Base-by-base conservation (phyloP, 2,888 invertebrate genomes). In the Perithous albicinctus region DNA sequence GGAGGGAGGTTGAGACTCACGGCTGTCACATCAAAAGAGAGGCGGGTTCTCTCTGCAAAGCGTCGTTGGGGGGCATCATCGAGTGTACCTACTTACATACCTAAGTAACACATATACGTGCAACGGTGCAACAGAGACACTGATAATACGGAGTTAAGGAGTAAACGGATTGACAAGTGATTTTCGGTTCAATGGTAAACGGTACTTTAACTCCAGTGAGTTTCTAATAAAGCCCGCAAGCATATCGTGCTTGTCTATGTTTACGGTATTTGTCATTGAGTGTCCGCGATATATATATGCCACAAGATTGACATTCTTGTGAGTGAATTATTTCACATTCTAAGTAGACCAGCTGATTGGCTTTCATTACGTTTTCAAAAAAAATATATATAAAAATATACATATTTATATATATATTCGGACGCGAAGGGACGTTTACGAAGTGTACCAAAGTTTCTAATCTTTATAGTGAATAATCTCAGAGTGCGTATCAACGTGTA, bases 321-420 rank as follows among this genome's bases (percentile, higher is more conserved):
- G 46, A 66, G 32, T 59, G 78, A 26, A 59, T 41, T 70, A 64
- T 51, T 59, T 54, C 10, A 72, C 70, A 35, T 72, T 66, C n/a
- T n/a, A n/a, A 77, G 74, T 74, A 63, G 29, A 74, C 81, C 81
- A 81, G 77, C 81, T 78, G 78, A 82, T 70, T 59, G 59, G 75
- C 66, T 59, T 74, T 77, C 56, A 41, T 32, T 43, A 18, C 18
- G 35, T 26, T 48, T 54, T 67, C 48, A 15, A 38, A 67, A 41
- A 41, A 10, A 38, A 63, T 51, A 32, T 18, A 35, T 41, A 51
- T 18, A 20, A 18, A 63, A 10, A 43, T 63, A 18, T 43, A 43
- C 20, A 43, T 63, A 38, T 41, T 35, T 18, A 8, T 5, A 20
- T 48, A 35, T 8, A 15, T 32, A 32, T 59, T 48, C 8, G 8